Conservation (phyloP, 1,140 invertebrate species). For the Lordiphosa collinella region DNA sequence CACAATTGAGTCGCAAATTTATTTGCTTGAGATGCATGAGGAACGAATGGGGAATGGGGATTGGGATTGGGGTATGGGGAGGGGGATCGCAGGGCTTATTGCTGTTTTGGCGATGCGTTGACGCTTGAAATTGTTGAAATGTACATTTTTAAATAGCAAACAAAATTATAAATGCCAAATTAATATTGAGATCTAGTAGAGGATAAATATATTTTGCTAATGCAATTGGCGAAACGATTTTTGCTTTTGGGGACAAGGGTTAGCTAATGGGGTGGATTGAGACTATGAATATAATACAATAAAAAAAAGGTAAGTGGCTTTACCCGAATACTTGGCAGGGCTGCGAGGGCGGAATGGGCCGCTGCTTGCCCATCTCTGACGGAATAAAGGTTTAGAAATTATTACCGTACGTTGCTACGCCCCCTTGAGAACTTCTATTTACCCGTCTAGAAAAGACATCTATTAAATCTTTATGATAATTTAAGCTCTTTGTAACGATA, state of each 20-base stretch:
- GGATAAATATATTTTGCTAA: slow-evolving; percentile 10
- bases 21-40: slow-evolving; percentile 43
- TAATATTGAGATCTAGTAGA: slow-evolving; percentile 25
- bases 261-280: neutral
- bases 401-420: too few relatives aligned
- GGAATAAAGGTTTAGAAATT: too few relatives aligned
- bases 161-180: slow-evolving; percentile 53
- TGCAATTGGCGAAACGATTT: slow-evolving; percentile 29
- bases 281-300: too few relatives aligned
- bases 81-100: slow-evolving; percentile 10
- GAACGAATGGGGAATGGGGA: neutral
- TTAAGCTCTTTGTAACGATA: too few relatives aligned
- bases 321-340: too few relatives aligned
- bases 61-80: neutral
- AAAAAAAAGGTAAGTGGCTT: too few relatives aligned
- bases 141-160: slow-evolving; percentile 50
- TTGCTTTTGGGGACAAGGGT: neutral
- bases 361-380: too few relatives aligned
- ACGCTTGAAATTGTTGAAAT: slow-evolving; percentile 69
- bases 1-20: slow-evolving; percentile 73
- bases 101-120: slow-evolving; percentile 54
- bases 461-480: too few relatives aligned
- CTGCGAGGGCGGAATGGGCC: too few relatives aligned
- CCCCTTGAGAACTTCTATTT: too few relatives aligned
- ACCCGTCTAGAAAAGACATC: too few relatives aligned